phyloP scores from a whole-genome alignment of 2,888 invertebrate species.

The Sisyra terminalis region DNA sequence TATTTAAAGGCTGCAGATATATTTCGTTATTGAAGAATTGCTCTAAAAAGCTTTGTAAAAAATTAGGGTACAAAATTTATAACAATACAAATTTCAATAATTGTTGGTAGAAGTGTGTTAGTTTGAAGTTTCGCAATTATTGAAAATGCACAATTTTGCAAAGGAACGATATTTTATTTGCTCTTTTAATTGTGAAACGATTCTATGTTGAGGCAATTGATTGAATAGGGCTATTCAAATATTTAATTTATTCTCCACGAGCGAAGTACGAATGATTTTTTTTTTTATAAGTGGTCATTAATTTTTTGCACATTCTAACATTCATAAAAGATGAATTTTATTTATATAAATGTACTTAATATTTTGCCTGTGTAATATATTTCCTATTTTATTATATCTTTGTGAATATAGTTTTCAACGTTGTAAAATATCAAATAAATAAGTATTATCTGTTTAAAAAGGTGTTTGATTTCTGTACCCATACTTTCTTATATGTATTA shows the following conservation, averaged over 20 bases:
- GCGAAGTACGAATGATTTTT: background rate
- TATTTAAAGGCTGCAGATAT: too few species aligned
- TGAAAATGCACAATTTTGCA: too few species aligned
- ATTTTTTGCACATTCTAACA: too few species aligned
- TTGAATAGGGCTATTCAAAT: background rate
- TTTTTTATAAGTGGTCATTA: background rate
- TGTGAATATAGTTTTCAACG: slow-evolving; percentile 5
- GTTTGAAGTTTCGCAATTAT: too few species aligned
- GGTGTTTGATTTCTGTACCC: too few species aligned
- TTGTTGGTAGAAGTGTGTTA: too few species aligned
- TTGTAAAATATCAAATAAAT: slow-evolving; percentile 19
- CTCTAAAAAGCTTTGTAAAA: too few species aligned
- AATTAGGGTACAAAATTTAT: too few species aligned
- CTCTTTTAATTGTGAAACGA: background rate
- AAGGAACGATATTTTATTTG: background rate
- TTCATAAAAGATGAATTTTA: background rate
- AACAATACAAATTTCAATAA: too few species aligned
- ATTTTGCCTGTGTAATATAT: slow-evolving; percentile 8
- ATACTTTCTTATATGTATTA: too few species aligned
- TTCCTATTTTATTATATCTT: slow-evolving; percentile 4
- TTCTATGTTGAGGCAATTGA: background rate
- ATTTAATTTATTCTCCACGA: background rate
- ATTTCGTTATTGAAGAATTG: too few species aligned
- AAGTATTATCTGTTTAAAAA: too few species aligned
- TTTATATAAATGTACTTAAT: slow-evolving; percentile 5